These are phyloP conservation scores for Lichenostomus cassidix DNA, from an alignment of 2,113 vertebrate genomes.

Conservation along the genomic window DNA sequence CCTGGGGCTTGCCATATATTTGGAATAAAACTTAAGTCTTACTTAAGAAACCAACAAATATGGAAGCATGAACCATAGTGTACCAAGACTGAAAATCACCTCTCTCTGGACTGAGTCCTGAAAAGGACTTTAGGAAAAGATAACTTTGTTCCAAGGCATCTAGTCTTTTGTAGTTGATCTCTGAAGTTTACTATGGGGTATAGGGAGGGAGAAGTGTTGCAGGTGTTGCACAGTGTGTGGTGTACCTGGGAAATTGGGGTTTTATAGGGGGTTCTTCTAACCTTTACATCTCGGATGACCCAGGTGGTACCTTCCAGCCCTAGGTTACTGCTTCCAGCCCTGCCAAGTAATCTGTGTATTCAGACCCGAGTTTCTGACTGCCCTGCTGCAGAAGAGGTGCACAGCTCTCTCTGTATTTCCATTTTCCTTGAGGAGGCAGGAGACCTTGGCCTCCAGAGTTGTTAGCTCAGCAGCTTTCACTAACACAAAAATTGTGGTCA, in stretches of 20 bases:
- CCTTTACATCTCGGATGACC: rapidly evolving
- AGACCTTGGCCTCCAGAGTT: neutral
- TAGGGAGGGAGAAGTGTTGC: neutral
- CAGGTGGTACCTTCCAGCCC: neutral
- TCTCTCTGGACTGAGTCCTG: neutral
- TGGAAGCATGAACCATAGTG: neutral
- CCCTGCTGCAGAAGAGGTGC: neutral
- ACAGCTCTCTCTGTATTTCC: neutral
- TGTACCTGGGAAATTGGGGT: neutral
- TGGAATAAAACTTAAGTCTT: conserved; percentile 61
- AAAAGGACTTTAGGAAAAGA: neutral
- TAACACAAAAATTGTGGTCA: neutral
- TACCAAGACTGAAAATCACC: neutral
- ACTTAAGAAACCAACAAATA: conserved; percentile 66
- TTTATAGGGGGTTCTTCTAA: neutral
- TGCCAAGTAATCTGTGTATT: neutral
- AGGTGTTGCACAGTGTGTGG: neutral
- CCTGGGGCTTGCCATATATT: conserved; percentile 57
- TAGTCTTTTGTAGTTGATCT: neutral
- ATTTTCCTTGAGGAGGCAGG: neutral
- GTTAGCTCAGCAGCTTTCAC: neutral
- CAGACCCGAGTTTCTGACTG: neutral
- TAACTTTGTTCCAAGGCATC: neutral
- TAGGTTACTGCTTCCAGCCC: neutral
- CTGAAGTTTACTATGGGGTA: neutral